These are phyloP conservation scores for Balaeniceps rex DNA, from an alignment of 2,113 vertebrate species.

Conservation along the genomic window DNA sequence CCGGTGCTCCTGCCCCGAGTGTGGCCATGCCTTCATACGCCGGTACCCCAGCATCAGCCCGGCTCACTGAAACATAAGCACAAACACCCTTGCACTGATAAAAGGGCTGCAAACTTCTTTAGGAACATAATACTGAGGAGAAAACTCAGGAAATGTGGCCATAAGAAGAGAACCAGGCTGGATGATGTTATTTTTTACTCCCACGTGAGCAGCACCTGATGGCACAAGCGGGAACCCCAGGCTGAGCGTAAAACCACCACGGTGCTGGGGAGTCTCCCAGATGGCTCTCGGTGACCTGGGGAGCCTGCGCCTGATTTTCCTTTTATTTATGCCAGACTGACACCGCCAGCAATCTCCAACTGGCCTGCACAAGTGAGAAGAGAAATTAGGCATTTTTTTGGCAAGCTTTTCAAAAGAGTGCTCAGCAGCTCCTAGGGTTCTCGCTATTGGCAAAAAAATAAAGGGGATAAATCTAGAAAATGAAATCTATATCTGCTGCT, in stretches of 20 bases:
- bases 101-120: neutral
- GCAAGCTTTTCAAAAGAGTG: constrained; percentile 34
- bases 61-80: neutral
- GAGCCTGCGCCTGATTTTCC: neutral
- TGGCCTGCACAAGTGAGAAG: neutral
- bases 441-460: neutral
- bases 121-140: neutral
- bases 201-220: neutral
- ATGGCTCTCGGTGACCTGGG: neutral
- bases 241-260: neutral
- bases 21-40: fast-evolving
- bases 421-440: neutral
- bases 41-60: neutral
- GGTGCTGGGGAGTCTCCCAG: neutral
- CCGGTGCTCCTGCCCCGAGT: neutral
- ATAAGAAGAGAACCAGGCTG: neutral
- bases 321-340: neutral
- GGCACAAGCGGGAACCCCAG: neutral
- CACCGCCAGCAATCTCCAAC: neutral
- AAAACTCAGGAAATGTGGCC: neutral
- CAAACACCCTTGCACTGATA: no score
- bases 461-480: constrained; percentile 31
- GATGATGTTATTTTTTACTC: neutral
- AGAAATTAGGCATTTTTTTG: neutral
- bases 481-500: constrained; percentile 21